phyloP scores from a whole-genome alignment of 2,888 invertebrate genomes.

The Pristionchus fissidentatus region DNA sequence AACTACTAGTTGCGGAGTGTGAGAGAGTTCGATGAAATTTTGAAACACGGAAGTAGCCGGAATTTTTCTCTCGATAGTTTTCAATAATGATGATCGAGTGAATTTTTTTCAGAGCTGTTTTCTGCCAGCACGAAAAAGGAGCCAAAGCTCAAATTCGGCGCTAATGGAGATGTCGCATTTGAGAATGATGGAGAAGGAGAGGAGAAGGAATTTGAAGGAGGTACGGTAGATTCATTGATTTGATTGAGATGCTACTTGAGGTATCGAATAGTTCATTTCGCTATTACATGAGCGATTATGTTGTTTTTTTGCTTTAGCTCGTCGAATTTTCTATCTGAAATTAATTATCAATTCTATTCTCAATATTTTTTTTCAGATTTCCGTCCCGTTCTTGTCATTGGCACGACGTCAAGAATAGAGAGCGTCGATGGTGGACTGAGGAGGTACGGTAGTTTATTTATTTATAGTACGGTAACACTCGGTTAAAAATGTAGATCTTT shows the following conservation, averaged over 20 bases:
- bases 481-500: too few species aligned
- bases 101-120: slow-evolving; percentile 58
- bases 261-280: neutral
- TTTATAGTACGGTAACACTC: too few species aligned
- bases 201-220: slow-evolving; percentile 39
- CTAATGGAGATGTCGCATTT: slow-evolving; percentile 60
- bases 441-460: slow-evolving; percentile 84
- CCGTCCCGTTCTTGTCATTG: slow-evolving; percentile 81
- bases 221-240: slow-evolving; percentile 16
- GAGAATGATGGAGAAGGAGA: slow-evolving; percentile 32
- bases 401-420: slow-evolving; percentile 95
- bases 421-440: slow-evolving; percentile 91
- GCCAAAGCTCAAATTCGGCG: slow-evolving; percentile 58
- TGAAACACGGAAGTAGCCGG: neutral
- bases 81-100: too few species aligned
- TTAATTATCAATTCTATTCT: neutral
- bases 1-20: too few species aligned
- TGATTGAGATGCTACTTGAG: too few species aligned
- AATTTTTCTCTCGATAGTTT: too few species aligned
- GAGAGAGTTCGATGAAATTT: too few species aligned
- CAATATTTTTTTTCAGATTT: neutral
- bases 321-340: too few species aligned
- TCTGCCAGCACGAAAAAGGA: slow-evolving; percentile 58
- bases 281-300: neutral
- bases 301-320: neutral